Base-by-base conservation (phyloP, 2,888 invertebrate species). In the Heliconius ismenius region DNA sequence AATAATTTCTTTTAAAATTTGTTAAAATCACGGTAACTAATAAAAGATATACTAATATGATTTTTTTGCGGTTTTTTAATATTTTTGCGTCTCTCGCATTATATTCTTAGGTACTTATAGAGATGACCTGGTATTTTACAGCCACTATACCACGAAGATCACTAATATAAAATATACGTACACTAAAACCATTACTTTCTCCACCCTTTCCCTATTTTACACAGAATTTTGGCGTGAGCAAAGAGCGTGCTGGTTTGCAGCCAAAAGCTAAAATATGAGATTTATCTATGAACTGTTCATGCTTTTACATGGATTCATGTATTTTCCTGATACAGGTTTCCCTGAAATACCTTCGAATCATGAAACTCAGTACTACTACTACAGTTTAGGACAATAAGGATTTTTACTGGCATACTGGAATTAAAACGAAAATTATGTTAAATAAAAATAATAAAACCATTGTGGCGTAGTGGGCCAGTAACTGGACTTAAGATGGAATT, bases 211-310 rank as follows among this genome's bases (percentile, higher is more conserved):
- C 54, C 32, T 26, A 32, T 75, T 54, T 72, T 74, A 77, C 75
- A 79, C 58, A 63, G 67, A 72, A 70, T 75, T 76, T 74, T 67
- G 76, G 75, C 64, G 69, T 63, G 62, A 65, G 24, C 39, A 70
- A 15, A 62, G 39, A 62, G n/a, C 72, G 60, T 74, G 73, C 73
- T 77, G 79, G 79, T 78, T 74, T 60, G 64, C 65, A 43, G 77
- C 79, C 77, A 79, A 78, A 65, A 76, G 43, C 63, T 74, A 68
- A 77, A 78, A 79, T 79, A 74, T 76, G 75, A 28, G 67, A 79
- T 67, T 72, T 72, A 68, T 68, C 74, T 72, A 65, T 49, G 67
- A 76, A 78, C 24, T 54, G 70, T 68, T 32, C 24, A 24, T 65
- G 26, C n/a, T 6, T 43, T 76, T 65, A 54, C 73, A 77, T 76